Conservation (phyloP, 2,113 vertebrate genomes). For the Hippopotamus amphibius region DNA sequence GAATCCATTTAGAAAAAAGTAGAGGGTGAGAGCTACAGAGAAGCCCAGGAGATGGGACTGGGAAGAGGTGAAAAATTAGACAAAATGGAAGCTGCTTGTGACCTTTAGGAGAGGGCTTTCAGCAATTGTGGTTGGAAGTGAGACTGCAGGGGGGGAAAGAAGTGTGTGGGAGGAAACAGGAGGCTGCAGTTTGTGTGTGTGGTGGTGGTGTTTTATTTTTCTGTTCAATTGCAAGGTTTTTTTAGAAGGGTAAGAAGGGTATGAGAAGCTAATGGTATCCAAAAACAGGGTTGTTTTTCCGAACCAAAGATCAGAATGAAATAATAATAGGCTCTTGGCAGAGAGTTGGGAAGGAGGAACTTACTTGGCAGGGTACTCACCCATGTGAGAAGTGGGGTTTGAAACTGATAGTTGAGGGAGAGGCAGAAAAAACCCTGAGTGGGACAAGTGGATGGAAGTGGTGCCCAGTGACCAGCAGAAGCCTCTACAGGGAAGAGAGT, state of each 20-base stretch:
- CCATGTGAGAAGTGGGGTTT: constrained; percentile 46
- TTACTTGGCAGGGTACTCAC: constrained; percentile 59
- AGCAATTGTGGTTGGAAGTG: background rate
- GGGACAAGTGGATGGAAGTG: background rate
- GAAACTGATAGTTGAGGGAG: constrained; percentile 67
- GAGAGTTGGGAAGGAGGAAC: constrained; percentile 30
- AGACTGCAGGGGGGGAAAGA: background rate
- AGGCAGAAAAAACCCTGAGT: background rate
- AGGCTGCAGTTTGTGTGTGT: background rate
- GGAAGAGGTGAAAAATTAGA: background rate
- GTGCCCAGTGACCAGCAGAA: background rate
- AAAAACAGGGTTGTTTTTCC: constrained; percentile 60
- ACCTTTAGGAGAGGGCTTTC: background rate
- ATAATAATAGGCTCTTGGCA: constrained; percentile 62
- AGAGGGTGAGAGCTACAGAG: background rate
- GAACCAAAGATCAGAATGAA: constrained; percentile 57
- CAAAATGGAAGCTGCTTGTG: background rate
- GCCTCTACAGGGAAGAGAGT: background rate
- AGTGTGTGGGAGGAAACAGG: background rate
- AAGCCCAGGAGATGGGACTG: background rate
- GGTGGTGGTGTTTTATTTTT: background rate
- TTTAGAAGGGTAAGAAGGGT: background rate
- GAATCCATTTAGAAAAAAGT: background rate
- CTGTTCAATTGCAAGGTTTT: constrained; percentile 21
- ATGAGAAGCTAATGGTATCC: constrained; percentile 41